Base-by-base conservation (phyloP, 1,140 invertebrate genomes). In the Odontomachus brunneus region DNA sequence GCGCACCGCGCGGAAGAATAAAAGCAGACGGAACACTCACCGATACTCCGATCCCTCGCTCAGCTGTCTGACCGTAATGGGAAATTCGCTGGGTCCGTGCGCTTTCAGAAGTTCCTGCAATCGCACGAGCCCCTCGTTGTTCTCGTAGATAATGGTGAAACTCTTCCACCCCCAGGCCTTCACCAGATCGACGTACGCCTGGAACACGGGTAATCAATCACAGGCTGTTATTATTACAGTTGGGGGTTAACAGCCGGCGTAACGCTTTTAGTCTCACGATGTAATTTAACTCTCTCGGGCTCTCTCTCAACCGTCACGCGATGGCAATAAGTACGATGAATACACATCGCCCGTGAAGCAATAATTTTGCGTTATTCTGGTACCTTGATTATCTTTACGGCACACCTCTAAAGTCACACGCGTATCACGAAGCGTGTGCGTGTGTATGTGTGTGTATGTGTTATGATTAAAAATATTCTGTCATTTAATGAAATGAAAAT, bases 141-240 rank as follows among this genome's bases (percentile, higher is more conserved):
- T 98, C 94, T 99, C 98, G 92, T 99, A 99, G 75, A 99, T 97
- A 84, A 99, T 98, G 15, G 98, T 98, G 91, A 99, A 99, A 26
- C 96, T 97, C 93, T 97, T 97, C 98, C 98, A 99, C 24, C 97
- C 97, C 96, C 97, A 98, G 53, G 97, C 96, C 91, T 97, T 96
- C 38, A 99, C 97, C 76, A 99, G 94, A 94, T 99, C 98, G 51
- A 98, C 96, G 93, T 98, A 99, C 15, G 98, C 98, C 97, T 98
- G 93, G 22, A 88, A 95, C 65, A 78, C 17, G 65, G 19, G 44
- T 19, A 53, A 74, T 84, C 65, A 66, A 33, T 87, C 82, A 87
- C 84, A 82, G 49, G 63, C 71, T 44, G 48, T 62, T 78, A 89
- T 66, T 65, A 80, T 80, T 62, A 65, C 57, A 57, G 51, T 55